A percentile compares a stretch with the other conserved stretches of the same genome.
phyloP scores from a whole-genome alignment of 2,888 invertebrate species.

The Oithona nana region DNA sequence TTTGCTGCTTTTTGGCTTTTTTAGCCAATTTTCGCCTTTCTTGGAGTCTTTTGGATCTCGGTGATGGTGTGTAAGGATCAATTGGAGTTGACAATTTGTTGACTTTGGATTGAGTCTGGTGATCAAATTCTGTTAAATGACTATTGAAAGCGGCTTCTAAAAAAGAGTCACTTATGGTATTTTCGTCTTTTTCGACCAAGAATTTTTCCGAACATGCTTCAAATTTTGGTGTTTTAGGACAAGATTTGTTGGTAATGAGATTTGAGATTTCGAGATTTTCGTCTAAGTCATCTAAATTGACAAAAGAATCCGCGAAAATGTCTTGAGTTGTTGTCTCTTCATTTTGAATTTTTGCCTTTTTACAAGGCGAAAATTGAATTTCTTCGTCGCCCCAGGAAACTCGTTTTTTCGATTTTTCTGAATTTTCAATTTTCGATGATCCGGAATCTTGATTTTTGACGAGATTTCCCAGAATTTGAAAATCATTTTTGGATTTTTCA shows the following conservation, averaged over 20 bases:
- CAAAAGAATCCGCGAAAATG: not conserved
- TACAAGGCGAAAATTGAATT: too few relatives aligned
- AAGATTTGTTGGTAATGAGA: not conserved
- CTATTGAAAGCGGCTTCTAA: conserved; percentile 21
- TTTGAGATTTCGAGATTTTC: not conserved
- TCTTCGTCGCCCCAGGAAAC: not conserved
- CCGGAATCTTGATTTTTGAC: too few relatives aligned
- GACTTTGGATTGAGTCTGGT: not conserved
- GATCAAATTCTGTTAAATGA: not conserved
- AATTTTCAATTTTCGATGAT: too few relatives aligned
- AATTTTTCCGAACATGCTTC: conserved; percentile 12
- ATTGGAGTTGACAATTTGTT: not conserved
- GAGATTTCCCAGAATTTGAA: too few relatives aligned
- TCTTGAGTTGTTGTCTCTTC: too few relatives aligned
- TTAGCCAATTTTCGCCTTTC: not conserved
- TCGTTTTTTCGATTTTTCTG: not conserved
- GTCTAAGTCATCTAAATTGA: not conserved
- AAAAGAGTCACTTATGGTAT: conserved; percentile 21
- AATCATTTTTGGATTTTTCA: not conserved
- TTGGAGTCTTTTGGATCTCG: not conserved
- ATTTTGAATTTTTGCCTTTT: too few relatives aligned
- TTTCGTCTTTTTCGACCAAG: conserved; percentile 3
- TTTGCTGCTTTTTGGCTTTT: not conserved
- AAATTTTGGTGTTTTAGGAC: not conserved
- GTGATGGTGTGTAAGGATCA: too few relatives aligned